Percentiles rank a stretch among this genome's conserved stretches.
Evolutionary conservation across 2,888 invertebrate genomes (phyloP).

Genomic region (Sesamia inferens): DNA sequence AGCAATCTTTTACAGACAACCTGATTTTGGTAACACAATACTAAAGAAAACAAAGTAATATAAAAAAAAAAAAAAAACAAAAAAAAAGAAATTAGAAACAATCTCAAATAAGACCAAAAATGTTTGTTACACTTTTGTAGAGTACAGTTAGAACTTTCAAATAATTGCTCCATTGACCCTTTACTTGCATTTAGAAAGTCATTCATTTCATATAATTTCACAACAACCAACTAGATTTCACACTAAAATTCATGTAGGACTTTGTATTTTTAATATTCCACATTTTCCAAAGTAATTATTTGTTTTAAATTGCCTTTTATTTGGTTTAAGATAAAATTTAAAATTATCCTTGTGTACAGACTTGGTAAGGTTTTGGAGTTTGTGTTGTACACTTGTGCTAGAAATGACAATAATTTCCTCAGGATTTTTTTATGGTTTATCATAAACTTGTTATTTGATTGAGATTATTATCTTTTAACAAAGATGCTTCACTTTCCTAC

Average conservation of each 20-base stretch:
- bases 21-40: neutral
- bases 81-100: neutral
- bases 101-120: slow-evolving; percentile 44
- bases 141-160: slow-evolving; percentile 61
- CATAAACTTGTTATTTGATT: neutral
- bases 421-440: neutral
- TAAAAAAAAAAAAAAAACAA: neutral
- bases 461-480: neutral
- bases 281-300: slow-evolving; percentile 56
- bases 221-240: slow-evolving; percentile 57
- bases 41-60: neutral
- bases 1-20: too few species aligned
- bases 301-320: slow-evolving; percentile 51
- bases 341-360: slow-evolving; percentile 29
- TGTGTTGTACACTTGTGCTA: neutral
- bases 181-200: slow-evolving; percentile 68
- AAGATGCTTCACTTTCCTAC: neutral
- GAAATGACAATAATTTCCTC: neutral
- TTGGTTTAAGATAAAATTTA: slow-evolving; percentile 44
- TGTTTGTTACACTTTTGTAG: slow-evolving; percentile 54
- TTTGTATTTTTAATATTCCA: slow-evolving; percentile 43
- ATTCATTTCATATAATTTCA: slow-evolving; percentile 43
- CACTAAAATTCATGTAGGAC: slow-evolving; percentile 54
- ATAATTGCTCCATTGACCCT: slow-evolving; percentile 65
- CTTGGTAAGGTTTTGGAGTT: slow-evolving; percentile 41